Percentiles rank a stretch among this genome's conserved stretches.
phyloP scores from a whole-genome alignment of 2,797 vertebrate genomes.

The Coregonus ussuriensis region DNA sequence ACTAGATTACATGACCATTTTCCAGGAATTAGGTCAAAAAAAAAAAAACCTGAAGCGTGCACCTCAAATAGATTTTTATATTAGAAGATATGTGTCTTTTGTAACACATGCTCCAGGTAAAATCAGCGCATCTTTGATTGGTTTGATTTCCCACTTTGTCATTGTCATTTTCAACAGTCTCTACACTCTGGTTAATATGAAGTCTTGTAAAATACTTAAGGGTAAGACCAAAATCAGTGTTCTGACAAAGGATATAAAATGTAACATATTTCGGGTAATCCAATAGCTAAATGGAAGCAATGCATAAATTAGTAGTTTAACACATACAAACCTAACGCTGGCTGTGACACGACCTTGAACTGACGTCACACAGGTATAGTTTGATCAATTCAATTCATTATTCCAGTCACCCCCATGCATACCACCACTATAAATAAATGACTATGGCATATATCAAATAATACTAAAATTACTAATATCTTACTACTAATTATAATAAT shows the following conservation, averaged over 20 bases:
- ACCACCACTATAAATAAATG: not conserved
- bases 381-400: not conserved
- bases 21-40: not conserved
- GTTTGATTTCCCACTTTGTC: not conserved
- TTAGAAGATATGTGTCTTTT: not conserved
- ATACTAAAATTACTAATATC: slow-evolving; percentile 10
- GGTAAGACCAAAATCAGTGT: not conserved
- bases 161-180: not conserved
- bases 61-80: not conserved
- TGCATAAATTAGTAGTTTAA: not conserved
- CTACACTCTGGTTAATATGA: not conserved
- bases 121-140: not conserved
- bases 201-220: not conserved
- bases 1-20: too few species aligned
- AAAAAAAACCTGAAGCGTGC: not conserved
- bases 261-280: not conserved
- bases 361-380: not conserved
- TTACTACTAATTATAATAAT: slow-evolving; percentile 13
- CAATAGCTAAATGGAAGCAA: not conserved
- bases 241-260: not conserved
- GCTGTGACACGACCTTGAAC: not conserved
- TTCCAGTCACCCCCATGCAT: not conserved
- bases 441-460: not conserved
- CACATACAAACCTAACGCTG: not conserved
- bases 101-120: not conserved